These are phyloP conservation scores for Hydropsyche betteni DNA, from an alignment of 2,888 invertebrate species.

Conservation along the genomic window DNA sequence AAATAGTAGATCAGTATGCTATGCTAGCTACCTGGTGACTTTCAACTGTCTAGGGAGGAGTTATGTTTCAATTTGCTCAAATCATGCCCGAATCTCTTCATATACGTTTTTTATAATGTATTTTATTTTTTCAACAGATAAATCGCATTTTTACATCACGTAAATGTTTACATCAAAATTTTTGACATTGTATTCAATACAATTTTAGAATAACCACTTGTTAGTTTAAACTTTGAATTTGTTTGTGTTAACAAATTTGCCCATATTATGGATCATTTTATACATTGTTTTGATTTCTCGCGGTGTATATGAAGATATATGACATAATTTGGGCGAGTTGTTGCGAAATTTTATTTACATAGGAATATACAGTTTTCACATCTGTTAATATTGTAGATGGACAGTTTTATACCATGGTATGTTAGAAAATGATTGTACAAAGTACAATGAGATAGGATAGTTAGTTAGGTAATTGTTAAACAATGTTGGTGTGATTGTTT, in stretches of 20 bases:
- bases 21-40: conserved; percentile 23
- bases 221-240: too few relatives aligned
- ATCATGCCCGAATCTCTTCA: conserved; percentile 1
- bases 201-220: too few relatives aligned
- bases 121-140: too few relatives aligned
- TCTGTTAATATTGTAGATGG: conserved; percentile 52
- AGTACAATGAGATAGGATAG: conserved; percentile 68
- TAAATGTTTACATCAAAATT: too few relatives aligned
- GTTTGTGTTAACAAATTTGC: not conserved
- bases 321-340: conserved; percentile 40
- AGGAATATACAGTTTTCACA: conserved; percentile 50
- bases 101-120: not conserved
- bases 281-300: not conserved
- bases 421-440: conserved; percentile 61
- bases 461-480: conserved; percentile 67
- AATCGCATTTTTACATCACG: too few relatives aligned
- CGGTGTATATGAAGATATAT: conserved; percentile 2
- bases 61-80: conserved; percentile 19
- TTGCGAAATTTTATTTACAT: conserved; percentile 43
- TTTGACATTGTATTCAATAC: too few relatives aligned
- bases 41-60: conserved; percentile 21
- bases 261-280: not conserved
- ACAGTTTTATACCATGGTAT: conserved; percentile 52
- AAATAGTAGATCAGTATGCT: conserved; percentile 45
- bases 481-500: conserved; percentile 51